Evolutionary conservation across 2,113 vertebrate species (phyloP).

Genomic region (Grus americana): DNA sequence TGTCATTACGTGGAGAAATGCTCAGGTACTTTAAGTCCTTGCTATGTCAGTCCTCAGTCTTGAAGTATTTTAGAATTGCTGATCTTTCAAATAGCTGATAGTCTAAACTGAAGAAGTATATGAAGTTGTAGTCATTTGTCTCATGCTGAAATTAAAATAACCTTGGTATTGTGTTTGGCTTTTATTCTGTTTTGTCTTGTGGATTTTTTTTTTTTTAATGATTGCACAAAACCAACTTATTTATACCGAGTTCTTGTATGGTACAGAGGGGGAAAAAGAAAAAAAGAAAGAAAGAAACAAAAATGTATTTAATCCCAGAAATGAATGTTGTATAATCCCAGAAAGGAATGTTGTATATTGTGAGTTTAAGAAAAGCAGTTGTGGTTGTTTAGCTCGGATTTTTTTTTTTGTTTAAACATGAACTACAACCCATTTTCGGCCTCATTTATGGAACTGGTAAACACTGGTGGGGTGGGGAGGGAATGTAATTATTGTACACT

Average conservation of each 20-base stretch:
- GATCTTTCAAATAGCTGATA: conserved; percentile 16
- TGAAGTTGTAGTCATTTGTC: background rate
- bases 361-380: background rate
- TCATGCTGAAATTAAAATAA: conserved; percentile 35
- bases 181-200: background rate
- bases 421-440: background rate
- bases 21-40: conserved; percentile 17
- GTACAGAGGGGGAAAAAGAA: background rate
- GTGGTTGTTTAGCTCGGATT: background rate
- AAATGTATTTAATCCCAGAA: background rate
- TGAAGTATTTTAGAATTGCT: conserved; percentile 10
- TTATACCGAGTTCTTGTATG: background rate
- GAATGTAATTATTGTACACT: background rate
- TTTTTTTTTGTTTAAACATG: background rate
- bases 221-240: background rate
- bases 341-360: background rate
- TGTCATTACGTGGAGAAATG: conserved; percentile 17
- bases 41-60: background rate
- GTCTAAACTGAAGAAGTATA: conserved; percentile 5
- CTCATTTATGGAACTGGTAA: background rate
- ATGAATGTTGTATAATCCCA: background rate
- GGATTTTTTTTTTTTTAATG: background rate
- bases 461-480: background rate
- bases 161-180: background rate
- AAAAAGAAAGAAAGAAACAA: background rate